Base-by-base conservation (phyloP, 2,113 vertebrate genomes). In the Rhea pennata region DNA sequence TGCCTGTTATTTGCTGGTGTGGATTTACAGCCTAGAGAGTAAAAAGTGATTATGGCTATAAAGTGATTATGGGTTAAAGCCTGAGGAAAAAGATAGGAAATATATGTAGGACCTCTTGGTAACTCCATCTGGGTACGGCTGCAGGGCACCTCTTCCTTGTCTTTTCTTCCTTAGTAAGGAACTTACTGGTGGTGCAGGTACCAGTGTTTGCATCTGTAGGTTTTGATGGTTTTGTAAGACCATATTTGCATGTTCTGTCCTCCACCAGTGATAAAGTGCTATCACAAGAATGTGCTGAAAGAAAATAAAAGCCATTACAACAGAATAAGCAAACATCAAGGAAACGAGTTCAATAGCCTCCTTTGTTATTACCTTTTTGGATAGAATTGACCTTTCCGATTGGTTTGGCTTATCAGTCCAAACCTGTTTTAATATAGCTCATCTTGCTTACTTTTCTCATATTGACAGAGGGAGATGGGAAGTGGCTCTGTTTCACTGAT, bases 171-270 rank as follows among this genome's bases (percentile, higher is more conserved):
- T 61, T 71, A 4, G 0, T 2, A 2, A 65, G 69, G 81, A 81
- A 2, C 33, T 26, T 4, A 1, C 0, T 1, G 65, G 77, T 1
- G 0, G 29, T 42, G 79, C 64, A 24, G 84, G 65, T 65, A 7
- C 76, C 48, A n/a, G 67, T 36, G 54, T 84, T 88, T 83, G 58
- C 59, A 21, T 31, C 78, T 46, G 1, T 36, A 40, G 33, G 26
- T 87, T 87, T 20, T 42, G 67, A 3, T 0, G 8, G n/a, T 7
- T 92, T 59, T 59, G 16, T 21, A 1, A 12, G 8, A 65, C 58
- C 13, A 36, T 7, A 42, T 53, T 59, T 36, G 51, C 21, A 2
- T 13, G 29, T 16, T 12, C 39, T 40, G 80, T n/a, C 56, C 91
- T 39, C 56, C 66, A 7, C 2, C 36, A 21, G 53, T 1, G 31